Evolutionary conservation across 2,888 invertebrate genomes (phyloP), one percentile per base, ranked within the genome.

Genomic region (Cylindroiulus punctatus): DNA sequence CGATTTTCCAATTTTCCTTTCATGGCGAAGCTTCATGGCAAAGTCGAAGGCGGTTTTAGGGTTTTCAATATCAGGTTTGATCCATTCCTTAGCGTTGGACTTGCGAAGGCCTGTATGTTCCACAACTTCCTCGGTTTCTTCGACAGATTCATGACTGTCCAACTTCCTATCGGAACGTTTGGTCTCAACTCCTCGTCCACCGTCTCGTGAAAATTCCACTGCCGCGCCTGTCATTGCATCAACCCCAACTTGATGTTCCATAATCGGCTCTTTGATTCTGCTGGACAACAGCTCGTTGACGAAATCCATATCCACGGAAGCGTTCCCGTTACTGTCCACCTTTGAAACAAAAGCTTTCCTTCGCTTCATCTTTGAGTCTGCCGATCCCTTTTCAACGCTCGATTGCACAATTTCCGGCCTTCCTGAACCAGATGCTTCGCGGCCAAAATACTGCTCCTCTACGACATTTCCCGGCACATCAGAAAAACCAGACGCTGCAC

Each of bases 401-500:
- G 40, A 8, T 40, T 40, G 40, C 40, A 8, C 8, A 40, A 8
- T 8, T 40, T 40, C 40, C 17, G 1, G 0, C 17, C 12, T 47
- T 84, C 1, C 30, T 3, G 42, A n/a, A 12, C 10, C 44, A 4
- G 84, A 19, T 12, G n/a, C 7, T 19, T n/a, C 32, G 3, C 26
- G 44, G 4, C 86, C 84, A 40, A 87, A 87, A 86, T 87, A 87
- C 36, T 87, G 87, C 12, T 87, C 84, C 12, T 87, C 87, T 22
- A 87, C 85, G 65, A n/a, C 57, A 84, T 65, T 86, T 17, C 17
- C 22, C 40, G 19, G 22, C 8, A 12, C 22, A 32, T 26, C 65
- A 8, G 26, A 26, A 26, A 8, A 10, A 26, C 26, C 65, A 26
- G 8, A 22, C 22, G n/a, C 8, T 7, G 57, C 22, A 22, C 22